Percentiles rank a stretch among this genome's conserved stretches.
Conservation (phyloP, 2,113 vertebrate species). For the Leptodactylus fuscus region DNA sequence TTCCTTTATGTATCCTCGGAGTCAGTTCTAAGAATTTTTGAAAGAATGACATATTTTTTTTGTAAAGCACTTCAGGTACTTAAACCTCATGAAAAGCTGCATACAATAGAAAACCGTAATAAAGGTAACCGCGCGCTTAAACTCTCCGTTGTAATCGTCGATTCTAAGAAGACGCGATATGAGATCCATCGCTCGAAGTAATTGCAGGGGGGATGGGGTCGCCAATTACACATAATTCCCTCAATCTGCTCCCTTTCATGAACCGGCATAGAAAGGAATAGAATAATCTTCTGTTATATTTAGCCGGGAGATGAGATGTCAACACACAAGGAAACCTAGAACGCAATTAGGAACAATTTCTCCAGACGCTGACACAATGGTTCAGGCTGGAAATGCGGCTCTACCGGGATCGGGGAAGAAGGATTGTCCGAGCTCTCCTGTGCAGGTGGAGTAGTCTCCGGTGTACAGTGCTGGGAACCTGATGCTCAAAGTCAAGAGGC, state of each 20-base stretch:
- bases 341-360: constrained; percentile 41
- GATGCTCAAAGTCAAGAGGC: background rate
- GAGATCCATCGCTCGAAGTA: background rate
- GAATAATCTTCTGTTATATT: constrained; percentile 29
- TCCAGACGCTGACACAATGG: background rate
- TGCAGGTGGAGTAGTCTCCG: constrained; percentile 10
- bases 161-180: background rate
- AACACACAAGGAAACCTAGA: background rate
- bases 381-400: background rate
- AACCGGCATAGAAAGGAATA: background rate
- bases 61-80: background rate
- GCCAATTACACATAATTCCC: background rate
- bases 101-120: background rate
- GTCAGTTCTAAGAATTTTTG: background rate
- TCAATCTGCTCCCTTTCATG: background rate
- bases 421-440: background rate
- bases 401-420: background rate
- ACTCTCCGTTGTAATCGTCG: background rate
- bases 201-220: background rate
- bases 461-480: background rate
- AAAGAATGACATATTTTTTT: background rate
- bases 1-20: background rate
- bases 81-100: background rate
- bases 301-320: constrained; percentile 12
- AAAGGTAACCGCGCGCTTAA: background rate